phyloP scores from a whole-genome alignment of 2,113 vertebrate genomes.

The human (Homo sapiens) region GRCh38 chr2:211465501-211466000 shows the following conservation, averaged over 20 bases:
- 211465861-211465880: constrained; percentile 32
- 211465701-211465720: neutral
- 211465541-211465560: neutral
- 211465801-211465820: neutral
- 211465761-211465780: neutral
- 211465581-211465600: neutral
- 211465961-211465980: constrained; percentile 16
- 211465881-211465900: constrained; percentile 48
- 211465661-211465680: neutral
- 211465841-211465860: neutral
- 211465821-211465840: constrained; percentile 34
- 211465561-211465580: constrained; percentile 9
- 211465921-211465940: neutral
- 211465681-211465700: neutral
- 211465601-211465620: neutral
- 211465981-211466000: constrained; percentile 12
- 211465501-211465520: neutral
- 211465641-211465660: neutral
- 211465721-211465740: neutral
- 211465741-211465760: neutral
- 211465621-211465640: neutral
- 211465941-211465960: constrained; percentile 40
- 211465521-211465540: neutral
- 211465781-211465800: neutral
- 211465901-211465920: constrained; percentile 37